Evolutionary conservation across 2,888 invertebrate genomes (phyloP), one percentile per base, ranked within the genome.

Genomic region (Dastarcus helophoroides): DNA sequence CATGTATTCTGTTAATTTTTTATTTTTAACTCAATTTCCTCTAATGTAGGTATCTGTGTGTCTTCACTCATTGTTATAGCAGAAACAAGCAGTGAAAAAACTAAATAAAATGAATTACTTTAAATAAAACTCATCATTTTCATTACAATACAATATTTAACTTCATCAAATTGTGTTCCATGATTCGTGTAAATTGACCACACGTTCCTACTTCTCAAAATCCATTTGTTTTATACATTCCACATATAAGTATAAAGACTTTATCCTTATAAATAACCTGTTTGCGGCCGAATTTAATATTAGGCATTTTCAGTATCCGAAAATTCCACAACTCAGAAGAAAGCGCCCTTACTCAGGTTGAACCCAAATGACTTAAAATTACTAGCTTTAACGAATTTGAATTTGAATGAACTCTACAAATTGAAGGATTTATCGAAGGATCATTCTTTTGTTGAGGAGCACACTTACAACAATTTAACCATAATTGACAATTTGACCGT

Each of bases 301-400:
- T 36, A 11, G 36, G 39, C 40, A 12, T 39, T 54, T 56, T 34
- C 43, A 83, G 83, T 83, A 33, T 75, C 74, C 16, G 64, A 73
- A 26, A 62, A 64, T 31, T 65, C 65, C 3, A 73, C 75, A 50
- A 75, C 63, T 29, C 75, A 79, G 60, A 71, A 69, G 10, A 76
- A 72, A 52, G 76, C 82, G 2, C 67, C 71, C 10, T 71, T 84
- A 7, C 71, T 70, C 41, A 79, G 75, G 46, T 57, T 84, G 16
- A 73, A 69, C 46, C 71, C 79, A 4, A 65, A 68, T 30, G 76
- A 80, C 48, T 55, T 84, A 3, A 73, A 79, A 8, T 65, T 74
- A 39, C 65, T 83, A 32, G 71, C 79, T 1, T 39, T 40, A 54
- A 69, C 41, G 61, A 72, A 56, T 54, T 68, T 25, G 66, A 66